Percentiles rank a stretch among this genome's conserved stretches.
Conservation (phyloP, 2,113 vertebrate species). For the Euleptes europaea region DNA sequence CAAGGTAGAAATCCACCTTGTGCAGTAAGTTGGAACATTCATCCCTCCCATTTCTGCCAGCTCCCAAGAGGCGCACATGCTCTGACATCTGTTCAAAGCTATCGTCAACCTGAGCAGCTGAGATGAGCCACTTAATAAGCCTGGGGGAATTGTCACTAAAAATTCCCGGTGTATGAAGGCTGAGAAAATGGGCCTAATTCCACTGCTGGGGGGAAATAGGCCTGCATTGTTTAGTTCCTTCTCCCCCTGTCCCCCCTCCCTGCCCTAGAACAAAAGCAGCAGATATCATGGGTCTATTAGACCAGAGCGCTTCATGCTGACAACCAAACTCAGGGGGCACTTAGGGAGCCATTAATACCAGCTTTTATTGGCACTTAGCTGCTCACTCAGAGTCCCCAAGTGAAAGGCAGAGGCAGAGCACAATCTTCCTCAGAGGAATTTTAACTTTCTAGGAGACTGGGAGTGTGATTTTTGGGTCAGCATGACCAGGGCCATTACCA, state of each 20-base stretch:
- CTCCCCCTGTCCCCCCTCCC: background rate
- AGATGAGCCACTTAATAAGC: conserved; percentile 63
- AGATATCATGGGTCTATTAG: conserved; percentile 38
- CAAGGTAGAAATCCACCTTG: background rate
- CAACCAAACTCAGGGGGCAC: conserved; percentile 11
- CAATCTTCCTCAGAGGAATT: background rate
- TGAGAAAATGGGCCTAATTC: conserved; percentile 65
- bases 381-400: background rate
- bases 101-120: conserved; percentile 49
- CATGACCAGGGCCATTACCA: conserved; percentile 23
- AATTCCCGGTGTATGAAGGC: conserved; percentile 40
- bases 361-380: conserved; percentile 33
- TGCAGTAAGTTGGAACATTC: background rate
- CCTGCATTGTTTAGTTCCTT: conserved; percentile 29
- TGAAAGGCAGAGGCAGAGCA: background rate
- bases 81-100: conserved; percentile 59
- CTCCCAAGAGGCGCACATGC: conserved; percentile 43
- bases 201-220: background rate
- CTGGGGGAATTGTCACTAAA: conserved; percentile 57
- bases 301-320: background rate
- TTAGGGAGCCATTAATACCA: conserved; percentile 31
- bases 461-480: background rate
- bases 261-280: conserved; percentile 27
- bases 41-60: conserved; percentile 19
- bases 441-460: conserved; percentile 2